Evolutionary conservation across 1,140 invertebrate genomes (phyloP), one percentile per base, ranked within the genome.

Genomic region (Hermetia illucens): DNA sequence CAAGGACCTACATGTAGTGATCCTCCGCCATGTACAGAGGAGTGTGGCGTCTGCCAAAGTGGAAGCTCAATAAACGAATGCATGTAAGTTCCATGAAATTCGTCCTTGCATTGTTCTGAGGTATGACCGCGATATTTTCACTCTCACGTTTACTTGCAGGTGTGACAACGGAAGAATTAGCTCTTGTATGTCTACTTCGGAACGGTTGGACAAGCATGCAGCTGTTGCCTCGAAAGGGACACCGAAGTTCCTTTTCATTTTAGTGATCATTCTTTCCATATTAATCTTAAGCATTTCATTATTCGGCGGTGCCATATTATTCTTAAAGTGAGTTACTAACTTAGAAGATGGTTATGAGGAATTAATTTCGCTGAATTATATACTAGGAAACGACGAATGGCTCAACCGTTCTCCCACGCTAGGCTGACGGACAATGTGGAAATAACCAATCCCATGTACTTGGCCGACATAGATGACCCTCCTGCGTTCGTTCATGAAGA

Each of bases 401-500:
- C 69, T 18, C 64, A 68, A 46, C 68, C 75, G 21, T 88, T 88
- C 57, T 73, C 74, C 43, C 84, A 88, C 63, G 75, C 79, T 21
- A 66, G 82, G 12, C 76, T 88, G 51, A 69, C 79, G 38, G 82
- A 86, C 51, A 81, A 79, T 58, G 72, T 85, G 49, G 83, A 84
- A 63, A 82, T 86, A 38, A 77, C 62, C 51, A 89, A 89, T 65
- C 84, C 85, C 9, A 86, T 88, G 68, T 89, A 85, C 61, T 68
- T 82, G 39, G 69, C 70, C 27, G 75, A 77, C 50, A 76, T 75
- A 21, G 76, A 78, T 47, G 74, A 76, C 42, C 61, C 64, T 43
- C 70, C 69, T 18, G 68, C 69, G 22, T 57, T 77, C 48, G 64
- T 65, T 24, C 59, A 71, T 40, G 70, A 72, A 40, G 58, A 71